Evolutionary conservation across 2,113 vertebrate species (phyloP).

Genomic region (Triplophysa dalaica): DNA sequence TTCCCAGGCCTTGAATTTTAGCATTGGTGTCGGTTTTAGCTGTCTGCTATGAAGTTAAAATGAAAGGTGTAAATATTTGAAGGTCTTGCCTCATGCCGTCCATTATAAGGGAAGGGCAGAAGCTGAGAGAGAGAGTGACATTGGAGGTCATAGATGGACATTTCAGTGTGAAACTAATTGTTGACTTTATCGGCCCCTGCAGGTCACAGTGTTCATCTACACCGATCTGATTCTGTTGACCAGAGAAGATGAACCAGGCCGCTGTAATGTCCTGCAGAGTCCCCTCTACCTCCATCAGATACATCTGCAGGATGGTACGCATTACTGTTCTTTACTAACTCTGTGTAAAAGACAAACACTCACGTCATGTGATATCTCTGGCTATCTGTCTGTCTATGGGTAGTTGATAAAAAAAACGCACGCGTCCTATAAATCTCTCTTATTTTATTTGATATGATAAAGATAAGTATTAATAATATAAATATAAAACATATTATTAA

Average conservation of each 20-base stretch:
- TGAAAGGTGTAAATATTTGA: not conserved
- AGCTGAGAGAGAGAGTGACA: slow-evolving; percentile 31
- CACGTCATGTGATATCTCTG: no score
- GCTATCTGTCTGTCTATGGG: not conserved
- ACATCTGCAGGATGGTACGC: slow-evolving; percentile 83
- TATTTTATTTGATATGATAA: no score
- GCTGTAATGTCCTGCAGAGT: slow-evolving; percentile 86
- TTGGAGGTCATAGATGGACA: not conserved
- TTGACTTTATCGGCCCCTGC: slow-evolving; percentile 51
- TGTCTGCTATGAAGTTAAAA: not conserved
- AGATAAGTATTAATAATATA: no score
- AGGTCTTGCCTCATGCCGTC: not conserved
- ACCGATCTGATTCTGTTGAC: slow-evolving; percentile 88
- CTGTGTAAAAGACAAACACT: not conserved
- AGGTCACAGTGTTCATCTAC: slow-evolving; percentile 90
- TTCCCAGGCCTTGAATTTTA: no score
- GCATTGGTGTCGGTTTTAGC: not conserved
- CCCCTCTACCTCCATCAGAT: slow-evolving; percentile 86
- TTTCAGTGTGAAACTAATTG: not conserved
- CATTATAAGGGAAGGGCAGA: not conserved
- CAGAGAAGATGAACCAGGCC: slow-evolving; percentile 83
- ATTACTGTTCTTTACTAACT: not conserved
- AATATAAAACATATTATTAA: no score
- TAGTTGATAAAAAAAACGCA: no score
- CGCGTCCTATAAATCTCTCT: no score